These are phyloP conservation scores for Toxonevra muliebris DNA, from an alignment of 2,888 invertebrate genomes.

Conservation along the genomic window DNA sequence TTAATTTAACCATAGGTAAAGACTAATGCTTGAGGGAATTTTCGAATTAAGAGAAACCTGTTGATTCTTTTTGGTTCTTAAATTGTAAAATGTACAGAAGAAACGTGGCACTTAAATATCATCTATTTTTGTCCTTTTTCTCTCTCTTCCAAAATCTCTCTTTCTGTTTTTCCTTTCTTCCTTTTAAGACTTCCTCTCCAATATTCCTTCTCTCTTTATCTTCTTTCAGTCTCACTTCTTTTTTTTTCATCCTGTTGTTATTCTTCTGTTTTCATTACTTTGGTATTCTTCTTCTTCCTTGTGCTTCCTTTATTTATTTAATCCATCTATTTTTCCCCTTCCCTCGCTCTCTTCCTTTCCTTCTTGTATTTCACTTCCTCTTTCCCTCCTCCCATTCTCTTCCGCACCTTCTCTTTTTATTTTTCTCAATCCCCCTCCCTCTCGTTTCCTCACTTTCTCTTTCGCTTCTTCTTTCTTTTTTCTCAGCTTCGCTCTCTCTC, in stretches of 20 bases:
- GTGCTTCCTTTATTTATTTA: background rate
- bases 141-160: no score
- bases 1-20: no score
- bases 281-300: background rate
- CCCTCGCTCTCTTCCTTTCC: background rate
- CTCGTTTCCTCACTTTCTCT: background rate
- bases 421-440: background rate
- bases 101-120: no score
- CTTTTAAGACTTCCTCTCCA: no score
- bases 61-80: no score
- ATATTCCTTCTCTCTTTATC: background rate
- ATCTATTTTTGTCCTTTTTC: no score
- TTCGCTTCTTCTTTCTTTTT: background rate
- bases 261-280: background rate
- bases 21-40: no score
- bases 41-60: no score
- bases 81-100: no score
- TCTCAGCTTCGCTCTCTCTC: background rate
- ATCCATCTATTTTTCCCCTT: constrained; percentile 1
- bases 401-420: background rate
- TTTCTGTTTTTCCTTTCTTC: no score
- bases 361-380: background rate
- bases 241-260: background rate
- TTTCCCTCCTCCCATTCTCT: no score
- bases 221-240: background rate